Evolutionary conservation across 2,888 invertebrate species (phyloP).

Genomic region (Diaperis boleti): DNA sequence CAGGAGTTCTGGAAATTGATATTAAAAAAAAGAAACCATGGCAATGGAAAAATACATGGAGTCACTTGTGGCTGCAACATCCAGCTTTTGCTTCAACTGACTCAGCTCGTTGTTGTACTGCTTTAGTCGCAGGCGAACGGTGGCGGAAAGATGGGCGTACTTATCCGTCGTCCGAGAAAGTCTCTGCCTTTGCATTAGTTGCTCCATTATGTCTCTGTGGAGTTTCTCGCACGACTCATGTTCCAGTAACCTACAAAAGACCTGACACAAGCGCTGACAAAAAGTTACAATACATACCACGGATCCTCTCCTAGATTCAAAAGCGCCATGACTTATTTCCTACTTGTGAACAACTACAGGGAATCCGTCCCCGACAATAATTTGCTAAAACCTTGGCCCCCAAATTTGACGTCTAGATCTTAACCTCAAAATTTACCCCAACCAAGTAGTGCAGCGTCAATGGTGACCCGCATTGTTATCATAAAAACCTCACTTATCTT

Average conservation of each 20-base stretch:
- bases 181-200: conserved; percentile 70
- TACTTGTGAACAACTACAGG: too few relatives aligned
- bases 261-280: background rate
- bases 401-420: too few relatives aligned
- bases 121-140: conserved; percentile 72
- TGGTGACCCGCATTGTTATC: too few relatives aligned
- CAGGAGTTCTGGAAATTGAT: conserved; percentile 68
- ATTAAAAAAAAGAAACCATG: conserved; percentile 11
- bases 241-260: conserved; percentile 70
- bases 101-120: conserved; percentile 73
- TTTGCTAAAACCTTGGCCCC: too few relatives aligned
- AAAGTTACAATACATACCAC: too few relatives aligned
- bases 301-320: conserved; percentile 67
- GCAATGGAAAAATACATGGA: conserved; percentile 62
- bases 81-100: conserved; percentile 71
- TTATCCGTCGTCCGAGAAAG: conserved; percentile 69
- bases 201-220: conserved; percentile 73
- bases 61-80: conserved; percentile 65
- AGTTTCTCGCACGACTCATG: conserved; percentile 76
- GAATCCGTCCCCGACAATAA: too few relatives aligned
- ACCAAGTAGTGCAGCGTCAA: too few relatives aligned
- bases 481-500: too few relatives aligned
- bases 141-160: conserved; percentile 72
- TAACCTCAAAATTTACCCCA: too few relatives aligned
- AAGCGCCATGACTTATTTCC: conserved; percentile 64